These are phyloP conservation scores for Melitaea athalia DNA, from an alignment of 2,888 invertebrate species.

Conservation along the genomic window DNA sequence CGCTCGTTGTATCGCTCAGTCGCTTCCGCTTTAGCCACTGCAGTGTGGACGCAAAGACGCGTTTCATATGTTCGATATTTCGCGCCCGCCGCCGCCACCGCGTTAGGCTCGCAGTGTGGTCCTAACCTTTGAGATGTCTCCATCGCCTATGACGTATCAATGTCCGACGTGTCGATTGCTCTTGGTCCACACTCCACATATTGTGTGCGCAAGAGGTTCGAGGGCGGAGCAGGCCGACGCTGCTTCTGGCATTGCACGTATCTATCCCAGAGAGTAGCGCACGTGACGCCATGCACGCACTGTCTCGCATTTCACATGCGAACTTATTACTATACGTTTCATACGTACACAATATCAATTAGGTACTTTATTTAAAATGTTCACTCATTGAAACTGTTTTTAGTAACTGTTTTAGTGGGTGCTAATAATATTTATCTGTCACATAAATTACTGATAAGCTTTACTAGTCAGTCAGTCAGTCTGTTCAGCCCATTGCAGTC, in stretches of 20 bases:
- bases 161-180: constrained; percentile 49
- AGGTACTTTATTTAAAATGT: not conserved
- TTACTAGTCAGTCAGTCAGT: no score
- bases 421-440: no score
- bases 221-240: constrained; percentile 55
- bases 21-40: no score
- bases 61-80: no score
- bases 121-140: constrained; percentile 17
- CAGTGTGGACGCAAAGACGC: no score
- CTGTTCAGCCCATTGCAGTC: no score
- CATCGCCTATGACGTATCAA: constrained; percentile 44
- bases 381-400: not conserved
- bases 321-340: not conserved
- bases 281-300: constrained; percentile 66
- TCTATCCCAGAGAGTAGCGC: constrained; percentile 43
- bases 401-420: no score
- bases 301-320: not conserved
- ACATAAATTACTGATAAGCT: no score
- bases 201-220: constrained; percentile 46
- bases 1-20: no score
- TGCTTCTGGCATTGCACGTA: constrained; percentile 41
- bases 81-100: no score
- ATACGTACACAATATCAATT: not conserved
- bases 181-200: constrained; percentile 34
- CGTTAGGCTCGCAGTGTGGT: no score